Evolutionary conservation across 2,888 invertebrate species (phyloP).

Genomic region (Hybos culiciformis): DNA sequence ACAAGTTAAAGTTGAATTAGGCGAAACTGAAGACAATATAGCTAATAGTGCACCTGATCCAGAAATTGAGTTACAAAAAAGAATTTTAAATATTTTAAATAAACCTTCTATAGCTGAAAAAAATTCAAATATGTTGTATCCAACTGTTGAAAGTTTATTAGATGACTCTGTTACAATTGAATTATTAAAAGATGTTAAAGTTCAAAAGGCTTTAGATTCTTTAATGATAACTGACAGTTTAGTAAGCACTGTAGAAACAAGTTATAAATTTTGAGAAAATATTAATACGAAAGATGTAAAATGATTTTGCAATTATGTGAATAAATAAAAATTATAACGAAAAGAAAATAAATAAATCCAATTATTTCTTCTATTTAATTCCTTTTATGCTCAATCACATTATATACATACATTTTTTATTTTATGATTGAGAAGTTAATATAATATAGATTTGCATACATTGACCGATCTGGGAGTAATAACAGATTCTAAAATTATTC

Average conservation of each 20-base stretch:
- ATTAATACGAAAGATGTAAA: no score
- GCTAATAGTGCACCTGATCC: conserved; percentile 33
- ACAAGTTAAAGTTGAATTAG: conserved; percentile 60
- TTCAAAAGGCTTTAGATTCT: conserved; percentile 66
- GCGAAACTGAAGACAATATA: conserved; percentile 44
- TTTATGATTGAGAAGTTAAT: no score
- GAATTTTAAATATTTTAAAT: conserved; percentile 32
- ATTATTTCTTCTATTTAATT: no score
- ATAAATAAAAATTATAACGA: no score
- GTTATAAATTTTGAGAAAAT: conserved; percentile 23
- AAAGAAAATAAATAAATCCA: no score
- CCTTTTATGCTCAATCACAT: no score
- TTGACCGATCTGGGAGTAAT: no score
- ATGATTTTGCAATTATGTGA: no score
- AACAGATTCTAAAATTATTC: no score
- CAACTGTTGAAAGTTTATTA: conserved; percentile 23
- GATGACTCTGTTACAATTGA: conserved; percentile 38
- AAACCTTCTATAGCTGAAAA: conserved; percentile 31
- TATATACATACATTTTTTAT: no score
- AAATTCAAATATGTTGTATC: conserved; percentile 23
- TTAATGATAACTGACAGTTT: conserved; percentile 38
- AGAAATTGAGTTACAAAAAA: conserved; percentile 34
- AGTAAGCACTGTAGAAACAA: conserved; percentile 21
- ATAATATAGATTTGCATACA: no score
- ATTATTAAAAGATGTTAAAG: conserved; percentile 60